A percentile compares a stretch with the other conserved stretches of the same genome.
These are phyloP conservation scores for Cecropterus lyciades DNA, from an alignment of 1,140 invertebrate species.

Conservation along the genomic window DNA sequence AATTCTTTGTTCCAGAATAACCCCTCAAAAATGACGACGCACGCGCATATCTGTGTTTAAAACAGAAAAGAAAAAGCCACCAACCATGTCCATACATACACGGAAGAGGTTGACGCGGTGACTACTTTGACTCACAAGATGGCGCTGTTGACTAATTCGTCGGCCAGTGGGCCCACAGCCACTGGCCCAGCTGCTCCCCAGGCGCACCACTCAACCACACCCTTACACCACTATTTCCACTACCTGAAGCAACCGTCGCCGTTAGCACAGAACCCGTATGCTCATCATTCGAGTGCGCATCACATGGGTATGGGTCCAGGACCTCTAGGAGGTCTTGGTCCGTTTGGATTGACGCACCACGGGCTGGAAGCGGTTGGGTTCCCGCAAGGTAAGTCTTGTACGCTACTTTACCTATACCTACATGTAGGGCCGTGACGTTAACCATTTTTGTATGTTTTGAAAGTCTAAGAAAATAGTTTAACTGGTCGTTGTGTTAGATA, in stretches of 20 bases:
- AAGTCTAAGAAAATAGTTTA: no score
- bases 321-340: slow-evolving; percentile 72
- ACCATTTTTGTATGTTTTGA: no score
- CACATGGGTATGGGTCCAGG: slow-evolving; percentile 80
- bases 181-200: slow-evolving; percentile 62
- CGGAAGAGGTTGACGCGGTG: slow-evolving; percentile 61
- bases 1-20: slow-evolving; percentile 48
- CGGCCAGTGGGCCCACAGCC: slow-evolving; percentile 61
- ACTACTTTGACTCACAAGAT: slow-evolving; percentile 56
- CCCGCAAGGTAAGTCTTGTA: slow-evolving; percentile 74
- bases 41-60: slow-evolving; percentile 22
- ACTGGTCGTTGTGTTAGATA: no score
- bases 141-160: slow-evolving; percentile 74
- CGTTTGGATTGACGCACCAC: slow-evolving; percentile 79
- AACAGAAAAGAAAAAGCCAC: slow-evolving; percentile 36
- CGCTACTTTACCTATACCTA: slow-evolving; percentile 1
- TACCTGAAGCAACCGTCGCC: slow-evolving; percentile 79
- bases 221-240: slow-evolving; percentile 80
- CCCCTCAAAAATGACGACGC: slow-evolving; percentile 44
- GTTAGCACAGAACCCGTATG: slow-evolving; percentile 76
- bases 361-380: slow-evolving; percentile 80
- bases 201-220: slow-evolving; percentile 73
- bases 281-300: slow-evolving; percentile 73
- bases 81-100: slow-evolving; percentile 58
- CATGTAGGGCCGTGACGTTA: no score